A percentile compares a stretch with the other conserved stretches of the same genome.
Conservation (phyloP, 2,888 invertebrate species). For the Drosophila subsilvestris region DNA sequence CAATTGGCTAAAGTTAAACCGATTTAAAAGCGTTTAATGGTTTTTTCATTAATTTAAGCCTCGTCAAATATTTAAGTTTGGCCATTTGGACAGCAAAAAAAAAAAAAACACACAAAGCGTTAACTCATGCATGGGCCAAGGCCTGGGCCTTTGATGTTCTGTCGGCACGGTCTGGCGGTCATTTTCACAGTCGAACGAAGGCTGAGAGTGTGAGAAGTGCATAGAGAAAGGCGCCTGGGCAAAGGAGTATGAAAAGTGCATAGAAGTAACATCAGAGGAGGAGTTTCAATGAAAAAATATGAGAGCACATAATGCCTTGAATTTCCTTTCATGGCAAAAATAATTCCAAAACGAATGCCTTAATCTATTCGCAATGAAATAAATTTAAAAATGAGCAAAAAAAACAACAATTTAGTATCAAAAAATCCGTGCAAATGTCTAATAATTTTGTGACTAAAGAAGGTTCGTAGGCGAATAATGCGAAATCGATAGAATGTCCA, state of each 20-base stretch:
- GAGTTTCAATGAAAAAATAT: too few relatives aligned
- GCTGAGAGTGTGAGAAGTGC: constrained; percentile 10
- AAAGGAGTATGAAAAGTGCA: constrained; percentile 26
- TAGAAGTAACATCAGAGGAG: too few relatives aligned
- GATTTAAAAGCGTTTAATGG: constrained; percentile 1
- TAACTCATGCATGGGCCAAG: constrained; percentile 9
- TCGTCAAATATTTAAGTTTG: constrained; percentile 41
- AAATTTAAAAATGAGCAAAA: background rate
- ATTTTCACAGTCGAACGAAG: constrained; percentile 25
- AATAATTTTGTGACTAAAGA: constrained; percentile 12
- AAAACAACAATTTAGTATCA: too few relatives aligned
- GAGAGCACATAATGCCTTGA: constrained; percentile 6
- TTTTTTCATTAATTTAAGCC: constrained; percentile 26
- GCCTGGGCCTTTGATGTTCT: constrained; percentile 57
- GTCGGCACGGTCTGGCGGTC: constrained; percentile 54
- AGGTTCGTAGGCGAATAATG: constrained; percentile 45
- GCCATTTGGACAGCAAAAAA: constrained; percentile 11
- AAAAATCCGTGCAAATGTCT: constrained; percentile 25
- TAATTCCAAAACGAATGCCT: background rate
- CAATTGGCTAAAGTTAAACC: constrained; percentile 1
- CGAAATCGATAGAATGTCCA: constrained; percentile 13
- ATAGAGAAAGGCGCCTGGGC: constrained; percentile 18
- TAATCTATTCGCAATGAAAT: background rate
- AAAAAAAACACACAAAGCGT: background rate
- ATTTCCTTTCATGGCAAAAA: background rate